Conservation (phyloP, 2,113 vertebrate species). For the Pyxicephalus adspersus region DNA sequence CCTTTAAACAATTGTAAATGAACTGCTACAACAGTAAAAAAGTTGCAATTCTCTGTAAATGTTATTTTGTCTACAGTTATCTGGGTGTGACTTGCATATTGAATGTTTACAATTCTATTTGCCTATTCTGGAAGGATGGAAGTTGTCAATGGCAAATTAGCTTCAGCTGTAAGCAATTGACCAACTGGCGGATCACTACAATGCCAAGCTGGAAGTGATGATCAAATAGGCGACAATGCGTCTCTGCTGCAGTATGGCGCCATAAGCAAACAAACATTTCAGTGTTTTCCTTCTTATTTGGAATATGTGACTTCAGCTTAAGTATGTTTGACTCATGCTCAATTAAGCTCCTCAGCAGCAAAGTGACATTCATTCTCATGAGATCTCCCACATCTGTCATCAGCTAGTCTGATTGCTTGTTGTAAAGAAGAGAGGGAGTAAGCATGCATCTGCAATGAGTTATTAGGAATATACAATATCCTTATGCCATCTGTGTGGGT, state of each 20-base stretch:
- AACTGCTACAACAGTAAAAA: neutral
- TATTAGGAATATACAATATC: too few species aligned
- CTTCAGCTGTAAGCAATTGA: slow-evolving; percentile 50
- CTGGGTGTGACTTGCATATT: slow-evolving; percentile 5
- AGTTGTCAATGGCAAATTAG: slow-evolving; percentile 52
- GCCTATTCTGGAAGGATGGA: slow-evolving; percentile 6
- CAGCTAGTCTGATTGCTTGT: slow-evolving; percentile 3
- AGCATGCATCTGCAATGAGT: too few species aligned
- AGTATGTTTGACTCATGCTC: slow-evolving; percentile 57
- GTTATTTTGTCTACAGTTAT: neutral
- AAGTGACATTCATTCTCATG: slow-evolving; percentile 61
- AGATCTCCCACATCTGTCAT: slow-evolving; percentile 49
- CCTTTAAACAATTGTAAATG: neutral
- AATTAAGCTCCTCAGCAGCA: slow-evolving; percentile 60
- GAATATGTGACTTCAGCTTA: slow-evolving; percentile 59
- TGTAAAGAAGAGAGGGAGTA: too few species aligned
- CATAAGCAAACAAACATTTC: slow-evolving; percentile 43
- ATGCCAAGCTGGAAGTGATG: slow-evolving; percentile 51
- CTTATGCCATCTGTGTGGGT: too few species aligned
- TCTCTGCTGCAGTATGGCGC: slow-evolving; percentile 46
- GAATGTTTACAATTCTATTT: slow-evolving; percentile 31
- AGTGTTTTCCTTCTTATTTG: slow-evolving; percentile 44
- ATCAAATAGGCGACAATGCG: neutral
- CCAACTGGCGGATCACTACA: slow-evolving; percentile 29
- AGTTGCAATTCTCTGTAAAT: too few species aligned